Percentiles rank a stretch among this genome's conserved stretches.
phyloP scores from a whole-genome alignment of 2,888 invertebrate species.

The Ligdia adustata region DNA sequence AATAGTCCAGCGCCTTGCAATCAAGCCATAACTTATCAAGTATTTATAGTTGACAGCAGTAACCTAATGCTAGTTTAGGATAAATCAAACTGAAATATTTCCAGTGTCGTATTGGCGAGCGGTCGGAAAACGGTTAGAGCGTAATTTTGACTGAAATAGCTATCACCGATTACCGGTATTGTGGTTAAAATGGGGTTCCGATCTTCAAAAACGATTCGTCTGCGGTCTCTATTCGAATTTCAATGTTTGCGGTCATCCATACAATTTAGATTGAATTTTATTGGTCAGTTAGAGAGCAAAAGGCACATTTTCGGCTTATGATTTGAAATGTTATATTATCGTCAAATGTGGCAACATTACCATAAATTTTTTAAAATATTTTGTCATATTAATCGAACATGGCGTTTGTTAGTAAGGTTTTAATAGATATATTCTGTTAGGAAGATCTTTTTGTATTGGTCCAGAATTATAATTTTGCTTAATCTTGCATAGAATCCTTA shows the following conservation, averaged over 20 bases:
- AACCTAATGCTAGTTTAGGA: constrained; percentile 9
- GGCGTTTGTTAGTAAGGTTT: too few relatives aligned
- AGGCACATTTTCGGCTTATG: constrained; percentile 17
- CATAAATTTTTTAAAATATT: too few relatives aligned
- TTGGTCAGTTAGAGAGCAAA: constrained; percentile 33
- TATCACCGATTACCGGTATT: constrained; percentile 62
- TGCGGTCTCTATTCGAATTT: constrained; percentile 48
- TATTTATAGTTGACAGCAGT: constrained; percentile 15
- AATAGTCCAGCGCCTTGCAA: too few relatives aligned
- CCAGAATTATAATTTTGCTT: too few relatives aligned
- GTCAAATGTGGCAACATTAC: constrained; percentile 3
- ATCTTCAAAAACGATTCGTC: constrained; percentile 67
- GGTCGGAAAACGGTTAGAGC: constrained; percentile 41
- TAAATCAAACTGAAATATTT: constrained; percentile 25
- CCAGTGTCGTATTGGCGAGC: constrained; percentile 21
- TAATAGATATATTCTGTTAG: too few relatives aligned
- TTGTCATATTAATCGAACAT: too few relatives aligned
- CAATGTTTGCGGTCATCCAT: constrained; percentile 40
- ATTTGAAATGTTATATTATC: constrained; percentile 8
- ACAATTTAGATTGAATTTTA: constrained; percentile 48
- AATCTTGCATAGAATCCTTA: too few relatives aligned
- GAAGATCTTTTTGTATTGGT: too few relatives aligned
- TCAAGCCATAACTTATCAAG: constrained; percentile 3
- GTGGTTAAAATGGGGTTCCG: constrained; percentile 61
- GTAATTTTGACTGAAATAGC: constrained; percentile 48